Evolutionary conservation across 1,140 invertebrate species (phyloP).

Genomic region (Calephelis nemesis): DNA sequence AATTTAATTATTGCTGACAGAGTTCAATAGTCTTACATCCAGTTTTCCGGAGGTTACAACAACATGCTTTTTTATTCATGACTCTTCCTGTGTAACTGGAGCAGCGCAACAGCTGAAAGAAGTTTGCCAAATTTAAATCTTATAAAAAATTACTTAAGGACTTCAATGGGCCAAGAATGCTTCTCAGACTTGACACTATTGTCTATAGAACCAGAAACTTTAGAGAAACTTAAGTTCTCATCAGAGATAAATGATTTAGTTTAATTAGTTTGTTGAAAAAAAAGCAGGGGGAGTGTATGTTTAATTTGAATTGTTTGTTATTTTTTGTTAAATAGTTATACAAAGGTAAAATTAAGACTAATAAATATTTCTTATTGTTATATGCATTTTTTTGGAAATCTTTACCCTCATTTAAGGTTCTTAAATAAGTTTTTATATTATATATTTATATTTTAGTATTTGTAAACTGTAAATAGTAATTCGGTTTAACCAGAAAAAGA

Average conservation of each 20-base stretch:
- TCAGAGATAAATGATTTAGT: constrained; percentile 39
- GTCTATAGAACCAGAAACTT: constrained; percentile 38
- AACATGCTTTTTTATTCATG: too few relatives aligned
- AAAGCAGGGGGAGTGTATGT: constrained; percentile 33
- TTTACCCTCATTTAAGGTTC: constrained; percentile 18
- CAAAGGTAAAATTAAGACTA: constrained; percentile 18
- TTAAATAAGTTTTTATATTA: background rate
- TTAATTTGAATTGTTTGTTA: constrained; percentile 23
- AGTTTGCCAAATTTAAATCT: constrained; percentile 49
- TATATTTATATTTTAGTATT: too few relatives aligned
- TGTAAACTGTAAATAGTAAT: too few relatives aligned
- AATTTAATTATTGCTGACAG: too few relatives aligned
- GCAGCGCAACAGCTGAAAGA: constrained; percentile 36
- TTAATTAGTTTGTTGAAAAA: constrained; percentile 20
- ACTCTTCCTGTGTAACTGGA: background rate
- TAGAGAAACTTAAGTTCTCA: constrained; percentile 40
- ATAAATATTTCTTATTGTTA: constrained; percentile 29
- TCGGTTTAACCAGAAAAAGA: too few relatives aligned
- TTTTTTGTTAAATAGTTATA: constrained; percentile 30
- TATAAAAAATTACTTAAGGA: constrained; percentile 44
- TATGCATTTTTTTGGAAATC: constrained; percentile 26
- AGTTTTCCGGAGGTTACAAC: too few relatives aligned
- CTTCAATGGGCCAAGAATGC: constrained; percentile 34
- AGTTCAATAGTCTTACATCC: too few relatives aligned
- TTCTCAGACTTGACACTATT: constrained; percentile 24